Evolutionary conservation across 2,797 vertebrate genomes (phyloP).

Genomic region (Gymnoscopelus microlampas): DNA sequence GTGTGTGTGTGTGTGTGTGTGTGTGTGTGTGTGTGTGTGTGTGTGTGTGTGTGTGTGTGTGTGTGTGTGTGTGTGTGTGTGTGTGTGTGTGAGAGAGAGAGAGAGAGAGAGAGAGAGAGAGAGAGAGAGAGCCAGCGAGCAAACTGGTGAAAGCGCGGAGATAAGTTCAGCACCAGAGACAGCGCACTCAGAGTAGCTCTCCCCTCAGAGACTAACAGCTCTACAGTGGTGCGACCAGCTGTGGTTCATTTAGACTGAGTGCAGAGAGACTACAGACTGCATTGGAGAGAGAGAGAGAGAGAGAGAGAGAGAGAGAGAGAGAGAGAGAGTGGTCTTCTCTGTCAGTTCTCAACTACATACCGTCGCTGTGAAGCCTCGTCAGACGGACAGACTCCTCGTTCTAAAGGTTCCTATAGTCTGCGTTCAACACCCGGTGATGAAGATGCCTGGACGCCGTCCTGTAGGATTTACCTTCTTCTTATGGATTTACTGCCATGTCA

Average conservation of each 20-base stretch:
- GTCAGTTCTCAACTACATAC: slow-evolving; percentile 65
- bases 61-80: too few species aligned
- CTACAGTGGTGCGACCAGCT: too few species aligned
- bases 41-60: too few species aligned
- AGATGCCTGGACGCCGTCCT: slow-evolving; percentile 77
- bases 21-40: too few species aligned
- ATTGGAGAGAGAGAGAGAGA: neutral
- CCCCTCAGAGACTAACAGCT: too few species aligned
- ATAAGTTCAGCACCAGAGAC: slow-evolving; percentile 71
- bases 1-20: too few species aligned
- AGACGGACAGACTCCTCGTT: slow-evolving; percentile 54
- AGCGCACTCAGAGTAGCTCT: slow-evolving; percentile 41
- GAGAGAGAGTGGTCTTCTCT: slow-evolving; percentile 38
- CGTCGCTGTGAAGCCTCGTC: slow-evolving; percentile 44
- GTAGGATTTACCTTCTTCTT: slow-evolving; percentile 68
- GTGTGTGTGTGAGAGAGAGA: too few species aligned
- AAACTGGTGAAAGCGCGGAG: slow-evolving; percentile 5
- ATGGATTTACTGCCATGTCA: slow-evolving; percentile 80
- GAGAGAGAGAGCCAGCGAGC: too few species aligned
- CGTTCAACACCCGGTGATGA: slow-evolving; percentile 55
- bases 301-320: neutral
- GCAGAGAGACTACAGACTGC: slow-evolving; percentile 21
- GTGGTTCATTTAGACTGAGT: too few species aligned
- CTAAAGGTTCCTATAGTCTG: slow-evolving; percentile 17
- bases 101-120: neutral